Base-by-base conservation (phyloP, 2,113 vertebrate genomes). In the Ailuropoda melanoleuca region DNA sequence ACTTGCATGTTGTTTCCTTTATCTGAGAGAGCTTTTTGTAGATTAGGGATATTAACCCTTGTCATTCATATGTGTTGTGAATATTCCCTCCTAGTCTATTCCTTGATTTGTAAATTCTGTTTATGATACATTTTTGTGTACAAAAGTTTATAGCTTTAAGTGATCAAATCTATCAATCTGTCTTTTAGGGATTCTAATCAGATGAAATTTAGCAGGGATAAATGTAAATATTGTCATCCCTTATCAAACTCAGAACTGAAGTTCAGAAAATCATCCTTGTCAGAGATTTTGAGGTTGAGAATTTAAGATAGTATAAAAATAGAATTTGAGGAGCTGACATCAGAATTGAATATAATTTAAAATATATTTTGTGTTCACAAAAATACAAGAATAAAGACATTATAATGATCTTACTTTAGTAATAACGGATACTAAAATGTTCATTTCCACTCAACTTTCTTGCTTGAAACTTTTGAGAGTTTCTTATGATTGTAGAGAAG, bases 361-460 rank as follows among this genome's bases (percentile, higher is more conserved):
- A 68, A 70, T 75, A 74, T 29, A 78, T 53, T 55, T 90, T 88
- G 15, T 4, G 78, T 34, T 96, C 31, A 74, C 8, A 46, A 93
- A 92, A 77, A 66, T 55, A 93, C 78, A 89, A 89, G 13, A 94
- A 88, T 48, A 58, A 83, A 88, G 21, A 39, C 43, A 87, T 56
- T 82, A 26, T 70, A 62, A 93, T 72, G 37, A 53, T 84, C n/a
- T 88, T 68, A 62, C 55, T 50, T 83, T 85, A 83, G 23, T 70
- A 96, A 92, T 26, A 89, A 92, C 34, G 6, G 6, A 18, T 92
- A 46, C 19, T 31, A 62, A 55, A 29, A 12, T 62, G 68, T 37
- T 92, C 62, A 95, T 92, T 92, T 74, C 48, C 39, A 88, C 90
- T 85, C 92, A 80, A 88, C 31, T 82, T 92, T 85, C 31, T 88